These are phyloP conservation scores for Apogon hyalosoma DNA, from an alignment of 2,797 vertebrate species.

Conservation along the genomic window DNA sequence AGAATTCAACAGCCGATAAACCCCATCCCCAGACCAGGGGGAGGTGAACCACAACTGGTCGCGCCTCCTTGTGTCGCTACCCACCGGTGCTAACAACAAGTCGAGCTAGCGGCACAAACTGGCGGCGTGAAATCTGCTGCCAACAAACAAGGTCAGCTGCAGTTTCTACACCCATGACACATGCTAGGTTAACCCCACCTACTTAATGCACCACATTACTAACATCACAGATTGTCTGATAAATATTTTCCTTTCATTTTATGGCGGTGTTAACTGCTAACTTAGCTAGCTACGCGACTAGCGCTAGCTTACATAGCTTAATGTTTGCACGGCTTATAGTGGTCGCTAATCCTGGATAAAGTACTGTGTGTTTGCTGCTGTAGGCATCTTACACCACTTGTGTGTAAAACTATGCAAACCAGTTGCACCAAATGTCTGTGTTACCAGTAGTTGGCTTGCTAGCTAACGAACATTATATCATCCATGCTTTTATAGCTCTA, in stretches of 20 bases:
- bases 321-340: neutral
- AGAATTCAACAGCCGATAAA: neutral
- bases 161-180: accelerated
- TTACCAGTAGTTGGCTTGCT: too few species aligned
- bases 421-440: accelerated
- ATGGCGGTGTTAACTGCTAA: constrained; percentile 19
- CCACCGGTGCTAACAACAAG: constrained; percentile 22
- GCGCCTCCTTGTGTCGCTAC: neutral
- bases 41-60: too few species aligned
- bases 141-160: constrained; percentile 19
- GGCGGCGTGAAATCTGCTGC: constrained; percentile 12
- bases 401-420: too few species aligned
- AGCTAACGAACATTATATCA: too few species aligned
- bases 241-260: neutral
- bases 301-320: neutral
- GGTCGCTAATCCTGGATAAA: too few species aligned
- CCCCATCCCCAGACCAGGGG: too few species aligned
- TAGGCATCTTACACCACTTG: too few species aligned
- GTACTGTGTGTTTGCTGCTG: neutral
- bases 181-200: accelerated
- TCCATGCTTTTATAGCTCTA: too few species aligned
- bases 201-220: too few species aligned
- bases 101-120: constrained; percentile 16
- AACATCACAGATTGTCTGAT: too few species aligned
- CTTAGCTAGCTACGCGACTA: neutral